phyloP scores from a whole-genome alignment of 2,888 invertebrate genomes.

The Ischnus inquisitorius region DNA sequence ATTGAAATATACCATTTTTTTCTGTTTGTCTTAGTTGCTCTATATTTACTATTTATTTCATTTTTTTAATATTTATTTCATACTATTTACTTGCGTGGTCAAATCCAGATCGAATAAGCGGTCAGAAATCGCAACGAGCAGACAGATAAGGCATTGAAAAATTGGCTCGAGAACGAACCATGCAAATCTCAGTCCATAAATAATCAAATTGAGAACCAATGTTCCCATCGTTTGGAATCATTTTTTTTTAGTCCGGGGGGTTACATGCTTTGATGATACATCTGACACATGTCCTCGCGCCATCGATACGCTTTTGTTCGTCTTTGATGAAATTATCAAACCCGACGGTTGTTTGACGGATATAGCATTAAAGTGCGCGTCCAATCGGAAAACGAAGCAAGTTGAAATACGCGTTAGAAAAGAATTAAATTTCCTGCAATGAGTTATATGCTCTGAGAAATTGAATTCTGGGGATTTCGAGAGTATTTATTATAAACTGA shows the following conservation, averaged over 20 bases:
- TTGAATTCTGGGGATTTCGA: too few species aligned
- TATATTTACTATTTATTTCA: background rate
- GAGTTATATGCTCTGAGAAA: too few species aligned
- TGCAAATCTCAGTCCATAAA: constrained; percentile 49
- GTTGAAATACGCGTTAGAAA: too few species aligned
- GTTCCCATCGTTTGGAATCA: constrained; percentile 43
- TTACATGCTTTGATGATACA: constrained; percentile 14
- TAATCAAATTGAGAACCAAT: constrained; percentile 43
- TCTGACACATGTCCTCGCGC: constrained; percentile 29
- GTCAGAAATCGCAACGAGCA: constrained; percentile 38
- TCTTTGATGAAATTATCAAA: too few species aligned
- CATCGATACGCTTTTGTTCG: constrained; percentile 25
- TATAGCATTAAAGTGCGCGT: too few species aligned
- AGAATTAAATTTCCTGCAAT: too few species aligned
- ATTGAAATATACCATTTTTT: too few species aligned
- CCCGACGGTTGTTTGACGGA: too few species aligned
- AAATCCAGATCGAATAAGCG: constrained; percentile 43
- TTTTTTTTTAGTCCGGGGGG: constrained; percentile 13
- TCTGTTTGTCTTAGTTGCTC: too few species aligned
- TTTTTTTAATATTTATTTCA: background rate
- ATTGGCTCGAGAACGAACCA: constrained; percentile 51
- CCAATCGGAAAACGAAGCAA: too few species aligned
- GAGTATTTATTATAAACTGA: too few species aligned
- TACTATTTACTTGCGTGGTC: constrained; percentile 47
- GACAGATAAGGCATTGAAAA: constrained; percentile 50